A percentile compares a stretch with the other conserved stretches of the same genome.
Evolutionary conservation across 2,888 invertebrate genomes (phyloP).

Genomic region (Pristionchus arcanus): DNA sequence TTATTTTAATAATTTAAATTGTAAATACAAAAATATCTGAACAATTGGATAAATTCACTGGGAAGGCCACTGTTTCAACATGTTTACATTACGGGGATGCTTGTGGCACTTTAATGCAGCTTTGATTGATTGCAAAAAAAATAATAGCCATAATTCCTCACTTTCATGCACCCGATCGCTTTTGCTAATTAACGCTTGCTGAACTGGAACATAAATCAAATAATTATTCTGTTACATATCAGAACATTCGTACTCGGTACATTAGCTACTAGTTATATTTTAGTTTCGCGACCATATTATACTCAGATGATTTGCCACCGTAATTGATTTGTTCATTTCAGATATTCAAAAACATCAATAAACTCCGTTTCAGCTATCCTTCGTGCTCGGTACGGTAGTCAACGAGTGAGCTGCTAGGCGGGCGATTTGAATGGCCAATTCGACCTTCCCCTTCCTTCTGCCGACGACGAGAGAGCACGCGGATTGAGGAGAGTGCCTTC

Average conservation of each 20-base stretch:
- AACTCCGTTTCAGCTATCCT: conserved; percentile 5
- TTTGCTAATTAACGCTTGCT: too few relatives aligned
- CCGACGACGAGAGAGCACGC: conserved; percentile 28
- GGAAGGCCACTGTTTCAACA: too few relatives aligned
- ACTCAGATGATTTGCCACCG: neutral
- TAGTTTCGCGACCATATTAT: neutral
- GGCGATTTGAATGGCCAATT: neutral
- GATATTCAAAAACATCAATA: neutral
- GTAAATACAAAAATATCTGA: neutral
- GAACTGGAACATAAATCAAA: too few relatives aligned
- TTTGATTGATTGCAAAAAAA: too few relatives aligned
- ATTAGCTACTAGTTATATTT: neutral
- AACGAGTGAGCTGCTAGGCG: conserved; percentile 27
- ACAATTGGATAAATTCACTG: too few relatives aligned
- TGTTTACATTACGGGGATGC: too few relatives aligned
- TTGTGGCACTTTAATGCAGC: too few relatives aligned
- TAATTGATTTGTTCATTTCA: neutral
- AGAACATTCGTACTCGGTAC: too few relatives aligned
- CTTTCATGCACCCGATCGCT: too few relatives aligned
- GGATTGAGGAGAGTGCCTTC: neutral
- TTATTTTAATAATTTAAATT: neutral
- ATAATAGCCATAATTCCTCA: too few relatives aligned
- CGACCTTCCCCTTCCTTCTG: neutral
- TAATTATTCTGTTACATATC: too few relatives aligned
- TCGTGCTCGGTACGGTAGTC: conserved; percentile 47